Evolutionary conservation across 2,888 invertebrate species (phyloP).

Genomic region (Euclidia mi): DNA sequence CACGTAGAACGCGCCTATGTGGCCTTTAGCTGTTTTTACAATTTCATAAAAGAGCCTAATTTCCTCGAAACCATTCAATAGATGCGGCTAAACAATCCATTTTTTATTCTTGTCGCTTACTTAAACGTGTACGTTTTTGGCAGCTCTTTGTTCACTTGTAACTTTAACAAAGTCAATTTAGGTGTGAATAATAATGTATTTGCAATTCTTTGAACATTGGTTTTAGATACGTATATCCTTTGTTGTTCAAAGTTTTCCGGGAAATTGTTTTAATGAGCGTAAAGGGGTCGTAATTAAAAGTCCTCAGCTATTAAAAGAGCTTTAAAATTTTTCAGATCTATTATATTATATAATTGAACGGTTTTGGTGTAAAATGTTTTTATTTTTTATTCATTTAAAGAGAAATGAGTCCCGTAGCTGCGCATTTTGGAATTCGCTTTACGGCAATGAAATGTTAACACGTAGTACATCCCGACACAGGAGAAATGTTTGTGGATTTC

Average conservation of each 20-base stretch:
- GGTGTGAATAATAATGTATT: constrained; percentile 11
- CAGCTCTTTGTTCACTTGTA: constrained; percentile 6
- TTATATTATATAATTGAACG: no score
- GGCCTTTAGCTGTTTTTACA: constrained; percentile 55
- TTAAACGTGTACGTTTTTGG: constrained; percentile 24
- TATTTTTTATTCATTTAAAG: no score
- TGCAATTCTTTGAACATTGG: constrained; percentile 1
- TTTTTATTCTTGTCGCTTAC: constrained; percentile 19
- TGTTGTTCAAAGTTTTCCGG: background rate
- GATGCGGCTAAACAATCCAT: constrained; percentile 37
- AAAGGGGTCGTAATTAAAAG: background rate
- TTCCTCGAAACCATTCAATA: constrained; percentile 37
- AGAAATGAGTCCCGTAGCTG: no score
- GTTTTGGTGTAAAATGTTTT: no score
- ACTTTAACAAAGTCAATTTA: constrained; percentile 18
- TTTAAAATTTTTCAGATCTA: background rate
- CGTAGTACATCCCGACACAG: no score
- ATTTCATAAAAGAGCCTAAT: constrained; percentile 67
- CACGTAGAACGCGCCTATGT: constrained; percentile 55
- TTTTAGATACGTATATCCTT: background rate
- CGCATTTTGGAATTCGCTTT: no score
- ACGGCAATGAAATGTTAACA: no score
- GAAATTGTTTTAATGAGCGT: constrained; percentile 1
- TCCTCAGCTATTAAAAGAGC: background rate
- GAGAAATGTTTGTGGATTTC: no score